Evolutionary conservation across 1,140 invertebrate species (phyloP).

Genomic region (Scaptomyza graminum): DNA sequence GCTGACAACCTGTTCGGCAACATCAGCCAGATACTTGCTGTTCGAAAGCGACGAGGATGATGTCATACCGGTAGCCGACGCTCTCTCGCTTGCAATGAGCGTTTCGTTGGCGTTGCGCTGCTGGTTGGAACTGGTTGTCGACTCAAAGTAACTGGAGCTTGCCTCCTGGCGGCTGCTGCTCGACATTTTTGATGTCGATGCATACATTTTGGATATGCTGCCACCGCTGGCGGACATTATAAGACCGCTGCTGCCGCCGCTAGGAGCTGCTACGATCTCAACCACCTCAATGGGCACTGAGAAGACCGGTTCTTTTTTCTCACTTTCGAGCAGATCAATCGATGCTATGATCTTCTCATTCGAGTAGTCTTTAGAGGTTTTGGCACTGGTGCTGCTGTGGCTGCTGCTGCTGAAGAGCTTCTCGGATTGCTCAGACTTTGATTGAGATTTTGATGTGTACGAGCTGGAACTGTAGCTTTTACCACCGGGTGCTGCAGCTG

Average conservation of each 20-base stretch:
- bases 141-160: slow-evolving; percentile 64
- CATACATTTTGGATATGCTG: slow-evolving; percentile 68
- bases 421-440: slow-evolving; percentile 50
- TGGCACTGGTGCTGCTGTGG: slow-evolving; percentile 53
- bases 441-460: slow-evolving; percentile 55
- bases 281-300: slow-evolving; percentile 81
- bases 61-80: slow-evolving; percentile 79
- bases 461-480: slow-evolving; percentile 62
- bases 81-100: slow-evolving; percentile 75
- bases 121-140: slow-evolving; percentile 73
- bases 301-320: slow-evolving; percentile 79
- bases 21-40: slow-evolving; percentile 52
- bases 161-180: slow-evolving; percentile 49
- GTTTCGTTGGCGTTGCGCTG: slow-evolving; percentile 56
- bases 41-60: slow-evolving; percentile 62
- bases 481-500: slow-evolving; percentile 34
- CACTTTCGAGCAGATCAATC: slow-evolving; percentile 78
- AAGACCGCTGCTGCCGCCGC: slow-evolving; percentile 18
- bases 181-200: slow-evolving; percentile 55
- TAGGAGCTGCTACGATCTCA: slow-evolving; percentile 59
- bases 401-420: slow-evolving; percentile 47
- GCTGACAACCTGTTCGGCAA: slow-evolving; percentile 66
- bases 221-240: slow-evolving; percentile 55
- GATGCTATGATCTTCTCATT: slow-evolving; percentile 75
- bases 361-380: slow-evolving; percentile 66